Percentiles rank a stretch among this genome's conserved stretches.
phyloP scores from a whole-genome alignment of 2,797 vertebrate genomes.

The Siniperca obscura region DNA sequence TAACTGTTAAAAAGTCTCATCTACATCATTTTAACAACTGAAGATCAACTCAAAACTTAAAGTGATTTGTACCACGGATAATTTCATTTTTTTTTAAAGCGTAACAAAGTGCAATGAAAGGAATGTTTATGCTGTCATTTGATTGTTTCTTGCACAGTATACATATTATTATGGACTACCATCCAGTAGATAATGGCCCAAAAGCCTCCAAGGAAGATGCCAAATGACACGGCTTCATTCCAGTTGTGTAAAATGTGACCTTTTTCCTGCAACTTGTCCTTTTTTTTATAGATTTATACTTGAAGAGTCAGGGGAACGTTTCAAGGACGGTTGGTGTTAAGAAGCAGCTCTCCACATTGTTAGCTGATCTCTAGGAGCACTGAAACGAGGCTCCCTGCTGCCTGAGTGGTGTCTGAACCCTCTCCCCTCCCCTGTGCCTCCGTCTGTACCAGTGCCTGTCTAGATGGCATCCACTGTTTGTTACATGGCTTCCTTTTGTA shows the following conservation, averaged over 20 bases:
- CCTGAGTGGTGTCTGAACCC: slow-evolving; percentile 9
- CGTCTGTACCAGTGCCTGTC: slow-evolving; percentile 62
- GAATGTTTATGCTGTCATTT: slow-evolving; percentile 42
- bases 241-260: slow-evolving; percentile 40
- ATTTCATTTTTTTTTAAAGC: slow-evolving; percentile 37
- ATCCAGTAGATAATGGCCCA: slow-evolving; percentile 5
- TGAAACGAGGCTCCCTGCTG: slow-evolving; percentile 11
- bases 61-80: slow-evolving; percentile 53
- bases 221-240: slow-evolving; percentile 41
- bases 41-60: slow-evolving; percentile 33
- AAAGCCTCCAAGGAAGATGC: slow-evolving; percentile 42
- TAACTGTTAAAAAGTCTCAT: slow-evolving; percentile 29
- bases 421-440: slow-evolving; percentile 50
- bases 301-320: slow-evolving; percentile 57
- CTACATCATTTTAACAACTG: slow-evolving; percentile 44
- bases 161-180: slow-evolving; percentile 8
- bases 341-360: slow-evolving; percentile 9
- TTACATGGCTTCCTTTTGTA: slow-evolving; percentile 46
- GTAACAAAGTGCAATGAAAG: slow-evolving; percentile 71
- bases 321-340: slow-evolving; percentile 11
- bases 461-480: slow-evolving; percentile 54
- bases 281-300: slow-evolving; percentile 44
- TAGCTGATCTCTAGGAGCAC: background rate
- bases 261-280: slow-evolving; percentile 36
- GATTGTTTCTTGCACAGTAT: slow-evolving; percentile 24